These are phyloP conservation scores for Chloroceryle amazona DNA, from an alignment of 2,797 vertebrate genomes.

Conservation along the genomic window DNA sequence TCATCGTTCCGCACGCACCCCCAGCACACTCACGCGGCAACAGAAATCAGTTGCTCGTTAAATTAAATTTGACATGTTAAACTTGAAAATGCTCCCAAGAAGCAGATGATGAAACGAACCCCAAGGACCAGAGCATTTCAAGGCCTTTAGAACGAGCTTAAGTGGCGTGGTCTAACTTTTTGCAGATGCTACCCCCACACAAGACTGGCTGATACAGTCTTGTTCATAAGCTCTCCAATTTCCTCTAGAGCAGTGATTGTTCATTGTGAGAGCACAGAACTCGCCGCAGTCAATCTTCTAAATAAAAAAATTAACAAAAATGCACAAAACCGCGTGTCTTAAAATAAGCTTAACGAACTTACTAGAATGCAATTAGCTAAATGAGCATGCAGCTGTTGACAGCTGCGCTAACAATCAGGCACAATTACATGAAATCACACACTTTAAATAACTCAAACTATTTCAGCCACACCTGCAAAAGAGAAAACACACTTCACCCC, in stretches of 20 bases:
- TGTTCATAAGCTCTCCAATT: background rate
- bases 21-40: background rate
- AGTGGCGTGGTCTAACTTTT: background rate
- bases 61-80: background rate
- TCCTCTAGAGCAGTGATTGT: background rate
- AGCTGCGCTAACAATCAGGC: conserved; percentile 63
- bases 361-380: conserved; percentile 62
- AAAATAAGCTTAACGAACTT: conserved; percentile 66
- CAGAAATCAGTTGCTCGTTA: background rate
- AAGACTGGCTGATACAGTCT: background rate
- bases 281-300: background rate
- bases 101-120: background rate
- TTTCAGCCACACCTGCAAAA: conserved; percentile 65
- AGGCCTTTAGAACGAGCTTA: background rate
- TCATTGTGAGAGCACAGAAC: background rate
- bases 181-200: background rate
- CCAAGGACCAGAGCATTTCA: background rate
- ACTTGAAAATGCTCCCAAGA: background rate
- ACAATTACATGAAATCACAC: conserved; percentile 58
- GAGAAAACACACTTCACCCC: conserved; percentile 22
- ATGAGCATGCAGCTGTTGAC: conserved; percentile 65
- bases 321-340: background rate
- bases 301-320: conserved; percentile 2
- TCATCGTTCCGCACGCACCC: background rate
- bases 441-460: conserved; percentile 47